Conservation (phyloP, 2,113 vertebrate genomes). For the Otolemur garnettii region DNA sequence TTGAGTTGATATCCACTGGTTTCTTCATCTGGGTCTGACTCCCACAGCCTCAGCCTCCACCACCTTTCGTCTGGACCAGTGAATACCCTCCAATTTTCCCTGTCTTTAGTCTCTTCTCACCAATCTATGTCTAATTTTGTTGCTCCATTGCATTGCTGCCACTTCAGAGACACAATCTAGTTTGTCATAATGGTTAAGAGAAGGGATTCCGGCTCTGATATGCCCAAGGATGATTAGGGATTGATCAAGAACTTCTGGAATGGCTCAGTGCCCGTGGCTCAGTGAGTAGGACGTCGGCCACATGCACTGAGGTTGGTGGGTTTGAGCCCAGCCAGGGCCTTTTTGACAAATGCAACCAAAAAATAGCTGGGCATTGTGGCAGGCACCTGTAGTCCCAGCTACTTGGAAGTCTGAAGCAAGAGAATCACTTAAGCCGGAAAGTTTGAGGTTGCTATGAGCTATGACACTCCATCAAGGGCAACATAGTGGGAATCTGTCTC, state of each 20-base stretch:
- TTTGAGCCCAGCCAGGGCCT: too few species aligned
- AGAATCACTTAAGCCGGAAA: too few species aligned
- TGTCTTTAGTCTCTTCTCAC: neutral
- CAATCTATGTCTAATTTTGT: neutral
- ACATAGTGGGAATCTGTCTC: too few species aligned
- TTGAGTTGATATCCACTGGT: neutral
- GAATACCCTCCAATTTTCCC: neutral
- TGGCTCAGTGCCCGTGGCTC: too few species aligned
- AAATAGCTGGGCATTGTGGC: too few species aligned
- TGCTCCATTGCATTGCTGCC: neutral
- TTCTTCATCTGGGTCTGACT: neutral
- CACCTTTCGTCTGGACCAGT: neutral
- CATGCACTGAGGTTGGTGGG: too few species aligned
- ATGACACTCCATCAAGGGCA: too few species aligned
- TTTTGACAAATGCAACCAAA: too few species aligned
- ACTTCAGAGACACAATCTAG: neutral
- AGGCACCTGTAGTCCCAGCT: too few species aligned
- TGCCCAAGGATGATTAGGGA: neutral
- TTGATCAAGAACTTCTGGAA: neutral
- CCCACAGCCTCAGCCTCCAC: neutral
- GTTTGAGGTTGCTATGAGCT: too few species aligned
- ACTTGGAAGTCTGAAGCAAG: too few species aligned
- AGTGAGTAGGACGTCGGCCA: too few species aligned
- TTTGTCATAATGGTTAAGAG: neutral
- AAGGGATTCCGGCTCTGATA: neutral